Evolutionary conservation across 1,140 invertebrate genomes (phyloP), one percentile per base, ranked within the genome.

Genomic region (Zaprionus inermis): DNA sequence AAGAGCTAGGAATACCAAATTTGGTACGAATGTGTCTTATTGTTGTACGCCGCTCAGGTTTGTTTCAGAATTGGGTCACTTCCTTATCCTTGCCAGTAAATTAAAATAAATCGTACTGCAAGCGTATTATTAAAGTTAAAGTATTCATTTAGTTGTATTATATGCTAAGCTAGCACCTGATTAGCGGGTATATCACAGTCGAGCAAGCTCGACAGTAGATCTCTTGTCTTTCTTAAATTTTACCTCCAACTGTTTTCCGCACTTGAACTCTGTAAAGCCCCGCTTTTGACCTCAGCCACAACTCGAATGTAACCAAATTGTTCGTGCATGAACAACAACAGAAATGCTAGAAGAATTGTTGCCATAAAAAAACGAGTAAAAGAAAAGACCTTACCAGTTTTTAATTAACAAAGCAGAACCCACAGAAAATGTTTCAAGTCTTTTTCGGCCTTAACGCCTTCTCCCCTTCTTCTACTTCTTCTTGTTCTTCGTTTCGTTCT

Each of bases 271-370:
- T 41, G 18, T 9, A 30, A 58, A 49, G 38, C 51, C 32, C 72
- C 10, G 7, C 7, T 6, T 32, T 22, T 78, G 73, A 83, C 73
- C 84, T 81, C 76, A 63, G 72, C 22, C 56, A 58, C 71, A 69
- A 69, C 82, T 76, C 68, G 28, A 72, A 80, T 84, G 68, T 81
- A 81, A 78, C 82, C 68, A 76, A 88, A 68, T 88, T 79, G 78
- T 79, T 73, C 72, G 77, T 49, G 76, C 82, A 79, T 82, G 66
- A 64, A 79, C 51, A 63, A 64, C 14, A 51, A 64, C 14, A 51
- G 10, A 51, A 59, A 52, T 9, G 7, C 7, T 44, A 55, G 20
- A 59, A 76, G 72, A 86, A 72, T 71, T 74, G 66, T 76, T 61
- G 61, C 58, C 71, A 69, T 10, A 44, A 32, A 38, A 71, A 36